Conservation (phyloP, 2,888 invertebrate genomes). For the Crematogaster levior region DNA sequence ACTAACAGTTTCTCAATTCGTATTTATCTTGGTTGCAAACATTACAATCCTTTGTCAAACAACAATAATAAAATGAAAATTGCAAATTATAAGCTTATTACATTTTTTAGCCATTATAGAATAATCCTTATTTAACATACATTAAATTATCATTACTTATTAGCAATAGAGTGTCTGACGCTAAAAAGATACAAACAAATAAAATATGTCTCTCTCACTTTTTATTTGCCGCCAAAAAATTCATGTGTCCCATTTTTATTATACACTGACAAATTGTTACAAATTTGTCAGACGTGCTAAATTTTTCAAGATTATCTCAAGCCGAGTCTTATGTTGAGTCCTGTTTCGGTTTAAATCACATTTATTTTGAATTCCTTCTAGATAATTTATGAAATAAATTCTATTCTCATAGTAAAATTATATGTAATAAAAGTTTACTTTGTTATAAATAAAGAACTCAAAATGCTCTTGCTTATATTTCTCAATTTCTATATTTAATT, state of each 20-base stretch:
- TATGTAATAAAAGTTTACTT: slow-evolving; percentile 49
- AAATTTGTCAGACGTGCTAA: not conserved
- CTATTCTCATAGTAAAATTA: slow-evolving; percentile 38
- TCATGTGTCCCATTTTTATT: not conserved
- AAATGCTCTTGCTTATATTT: not conserved
- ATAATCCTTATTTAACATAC: not conserved
- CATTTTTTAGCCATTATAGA: not conserved
- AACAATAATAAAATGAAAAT: not conserved
- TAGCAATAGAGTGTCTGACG: not conserved
- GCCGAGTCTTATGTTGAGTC: not conserved
- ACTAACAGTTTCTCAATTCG: not conserved
- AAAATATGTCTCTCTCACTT: not conserved
- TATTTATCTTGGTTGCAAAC: not conserved
- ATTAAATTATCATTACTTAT: not conserved
- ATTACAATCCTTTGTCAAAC: not conserved
- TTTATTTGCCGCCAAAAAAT: not conserved
- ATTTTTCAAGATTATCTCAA: slow-evolving; percentile 2
- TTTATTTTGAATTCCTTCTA: not conserved
- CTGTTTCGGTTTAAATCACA: not conserved
- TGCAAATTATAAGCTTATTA: not conserved
- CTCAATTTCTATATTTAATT: not conserved
- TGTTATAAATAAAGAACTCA: not conserved
- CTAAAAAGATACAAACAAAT: not conserved
- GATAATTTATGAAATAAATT: not conserved
- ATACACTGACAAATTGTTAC: not conserved